Conservation (phyloP, 1,140 invertebrate species). For the Caenorhabditis inopinata region DNA sequence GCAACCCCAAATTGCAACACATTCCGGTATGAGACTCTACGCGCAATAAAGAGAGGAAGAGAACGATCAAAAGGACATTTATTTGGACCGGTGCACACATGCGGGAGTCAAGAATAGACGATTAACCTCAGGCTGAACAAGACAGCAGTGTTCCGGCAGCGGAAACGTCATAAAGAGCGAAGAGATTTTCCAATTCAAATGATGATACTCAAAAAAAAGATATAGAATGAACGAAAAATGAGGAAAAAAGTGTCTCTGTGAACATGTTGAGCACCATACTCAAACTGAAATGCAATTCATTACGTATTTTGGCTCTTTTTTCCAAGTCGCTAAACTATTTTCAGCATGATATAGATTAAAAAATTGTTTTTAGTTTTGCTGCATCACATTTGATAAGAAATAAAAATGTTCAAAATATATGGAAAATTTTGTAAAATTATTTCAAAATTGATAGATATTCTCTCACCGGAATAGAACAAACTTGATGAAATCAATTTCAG, state of each 20-base stretch:
- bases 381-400: too few species aligned
- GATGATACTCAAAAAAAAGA: neutral
- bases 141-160: neutral
- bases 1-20: slow-evolving; percentile 7
- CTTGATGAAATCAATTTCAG: too few species aligned
- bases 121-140: neutral
- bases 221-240: neutral
- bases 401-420: too few species aligned
- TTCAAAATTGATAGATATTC: too few species aligned
- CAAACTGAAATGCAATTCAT: neutral
- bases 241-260: too few species aligned
- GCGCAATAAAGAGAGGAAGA: neutral
- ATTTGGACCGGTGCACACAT: neutral
- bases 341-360: too few species aligned
- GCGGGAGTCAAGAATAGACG: slow-evolving; percentile 28
- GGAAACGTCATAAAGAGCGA: neutral
- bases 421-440: too few species aligned
- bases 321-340: too few species aligned
- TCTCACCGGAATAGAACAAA: too few species aligned
- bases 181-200: slow-evolving; percentile 19
- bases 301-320: too few species aligned
- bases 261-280: too few species aligned
- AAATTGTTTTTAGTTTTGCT: too few species aligned
- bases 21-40: neutral
- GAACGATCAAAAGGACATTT: neutral